phyloP scores from a whole-genome alignment of 1,140 invertebrate genomes.

The Aplysia californica region DNA sequence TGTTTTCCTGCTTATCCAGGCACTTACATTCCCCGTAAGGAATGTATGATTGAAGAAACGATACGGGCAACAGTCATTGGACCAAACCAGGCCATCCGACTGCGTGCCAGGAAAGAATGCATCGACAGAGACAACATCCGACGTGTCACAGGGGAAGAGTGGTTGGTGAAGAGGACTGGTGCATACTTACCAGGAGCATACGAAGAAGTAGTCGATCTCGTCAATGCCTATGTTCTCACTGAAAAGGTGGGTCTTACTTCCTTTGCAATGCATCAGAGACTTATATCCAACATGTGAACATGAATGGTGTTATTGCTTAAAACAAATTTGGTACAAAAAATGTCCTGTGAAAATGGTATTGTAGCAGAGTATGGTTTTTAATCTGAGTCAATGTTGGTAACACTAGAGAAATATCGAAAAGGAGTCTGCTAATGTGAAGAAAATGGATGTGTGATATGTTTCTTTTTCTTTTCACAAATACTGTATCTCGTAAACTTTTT shows the following conservation, averaged over 20 bases:
- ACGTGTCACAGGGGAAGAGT: conserved; percentile 71
- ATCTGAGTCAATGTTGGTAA: too few species aligned
- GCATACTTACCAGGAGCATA: conserved; percentile 72
- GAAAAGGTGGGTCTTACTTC: conserved; percentile 67
- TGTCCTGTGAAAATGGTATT: too few species aligned
- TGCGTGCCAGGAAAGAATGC: conserved; percentile 69
- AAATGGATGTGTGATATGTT: too few species aligned
- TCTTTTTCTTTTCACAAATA: too few species aligned
- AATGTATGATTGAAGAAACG: conserved; percentile 68
- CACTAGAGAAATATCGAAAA: too few species aligned
- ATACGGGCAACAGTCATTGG: conserved; percentile 67
- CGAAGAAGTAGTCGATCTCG: conserved; percentile 70
- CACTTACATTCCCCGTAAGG: conserved; percentile 70
- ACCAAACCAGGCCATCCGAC: conserved; percentile 62
- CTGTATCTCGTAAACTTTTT: too few species aligned
- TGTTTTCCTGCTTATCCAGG: conserved; percentile 59
- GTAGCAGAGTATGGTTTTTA: too few species aligned
- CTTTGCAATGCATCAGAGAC: not conserved
- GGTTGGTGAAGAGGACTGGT: conserved; percentile 70
- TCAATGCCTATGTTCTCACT: conserved; percentile 70
- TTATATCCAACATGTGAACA: not conserved
- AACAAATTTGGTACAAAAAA: too few species aligned
- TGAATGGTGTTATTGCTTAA: too few species aligned
- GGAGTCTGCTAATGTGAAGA: too few species aligned
- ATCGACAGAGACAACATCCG: conserved; percentile 65